These are phyloP conservation scores for Cassiopea andromeda DNA, from an alignment of 30 jellyfish, hydroid and myxozoan species.

Conservation along the genomic window DNA sequence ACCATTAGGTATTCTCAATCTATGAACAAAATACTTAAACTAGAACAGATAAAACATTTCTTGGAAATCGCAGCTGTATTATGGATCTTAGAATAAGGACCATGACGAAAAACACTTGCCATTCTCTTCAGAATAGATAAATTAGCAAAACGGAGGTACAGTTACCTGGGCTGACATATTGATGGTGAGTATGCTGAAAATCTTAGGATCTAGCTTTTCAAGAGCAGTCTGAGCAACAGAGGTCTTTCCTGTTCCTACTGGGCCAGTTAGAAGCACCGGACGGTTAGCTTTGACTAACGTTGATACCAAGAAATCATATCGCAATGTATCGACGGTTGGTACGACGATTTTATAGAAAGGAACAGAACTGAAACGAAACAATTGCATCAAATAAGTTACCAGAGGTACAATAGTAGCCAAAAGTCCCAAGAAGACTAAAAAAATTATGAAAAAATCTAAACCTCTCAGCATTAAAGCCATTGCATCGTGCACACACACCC, in stretches of 20 bases:
- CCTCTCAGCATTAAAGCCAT: too few species aligned
- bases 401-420: background rate
- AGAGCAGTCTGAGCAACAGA: slow-evolving; percentile 94
- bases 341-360: slow-evolving; percentile 95
- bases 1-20: too few species aligned
- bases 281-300: slow-evolving; percentile 79
- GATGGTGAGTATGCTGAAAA: slow-evolving; percentile 86
- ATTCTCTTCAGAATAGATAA: too few species aligned
- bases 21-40: too few species aligned
- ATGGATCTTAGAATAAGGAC: too few species aligned
- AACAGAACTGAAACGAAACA: slow-evolving; percentile 36
- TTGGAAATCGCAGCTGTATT: too few species aligned
- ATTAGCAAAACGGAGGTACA: too few species aligned
- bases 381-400: background rate
- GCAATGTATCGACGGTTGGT: slow-evolving; percentile 97
- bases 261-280: slow-evolving; percentile 96
- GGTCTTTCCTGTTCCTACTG: slow-evolving; percentile 99
- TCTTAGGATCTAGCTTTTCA: slow-evolving; percentile 73
- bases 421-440: too few species aligned
- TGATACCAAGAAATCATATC: slow-evolving; percentile 86
- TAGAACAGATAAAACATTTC: too few species aligned
- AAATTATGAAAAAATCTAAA: too few species aligned
- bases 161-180: slow-evolving; percentile 98
- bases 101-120: too few species aligned
- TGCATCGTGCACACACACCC: too few species aligned